Percentiles rank a stretch among this genome's conserved stretches.
phyloP scores from a whole-genome alignment of 1,140 invertebrate genomes.

The Goniozus legneri region DNA sequence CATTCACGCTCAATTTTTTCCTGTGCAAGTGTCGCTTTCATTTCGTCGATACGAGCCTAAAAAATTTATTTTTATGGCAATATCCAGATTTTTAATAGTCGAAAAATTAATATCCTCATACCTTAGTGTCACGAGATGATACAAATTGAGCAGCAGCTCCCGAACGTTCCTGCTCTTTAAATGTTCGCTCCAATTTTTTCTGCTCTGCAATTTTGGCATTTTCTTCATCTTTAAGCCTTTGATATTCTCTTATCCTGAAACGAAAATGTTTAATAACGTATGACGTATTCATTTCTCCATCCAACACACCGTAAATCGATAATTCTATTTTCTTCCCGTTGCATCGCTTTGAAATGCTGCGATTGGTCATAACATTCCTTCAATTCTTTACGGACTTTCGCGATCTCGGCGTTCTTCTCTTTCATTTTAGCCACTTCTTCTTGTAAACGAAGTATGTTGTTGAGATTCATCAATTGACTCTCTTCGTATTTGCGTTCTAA shows the following conservation, averaged over 20 bases:
- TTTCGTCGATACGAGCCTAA: slow-evolving; percentile 54
- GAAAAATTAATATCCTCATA: too few species aligned
- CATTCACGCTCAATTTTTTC: slow-evolving; percentile 60
- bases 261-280: slow-evolving; percentile 10
- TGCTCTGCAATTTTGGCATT: slow-evolving; percentile 52
- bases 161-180: slow-evolving; percentile 52
- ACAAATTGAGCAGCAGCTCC: slow-evolving; percentile 47
- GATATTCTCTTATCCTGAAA: slow-evolving; percentile 59
- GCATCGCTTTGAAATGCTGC: slow-evolving; percentile 55
- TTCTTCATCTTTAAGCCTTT: slow-evolving; percentile 58
- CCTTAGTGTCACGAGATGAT: slow-evolving; percentile 45
- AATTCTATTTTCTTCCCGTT: slow-evolving; percentile 59
- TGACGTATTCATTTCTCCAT: slow-evolving; percentile 2
- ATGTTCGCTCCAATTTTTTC: slow-evolving; percentile 39
- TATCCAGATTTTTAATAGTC: too few species aligned
- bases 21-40: slow-evolving; percentile 54
- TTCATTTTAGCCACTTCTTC: slow-evolving; percentile 52
- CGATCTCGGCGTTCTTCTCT: slow-evolving; percentile 43
- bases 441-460: slow-evolving; percentile 54
- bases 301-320: slow-evolving; percentile 55
- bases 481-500: slow-evolving; percentile 66
- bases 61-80: slow-evolving; percentile 3
- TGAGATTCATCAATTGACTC: slow-evolving; percentile 59
- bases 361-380: slow-evolving; percentile 58
- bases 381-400: slow-evolving; percentile 54